These are phyloP conservation scores for Microhierax caerulescens DNA, from an alignment of 2,797 vertebrate genomes.

Conservation along the genomic window DNA sequence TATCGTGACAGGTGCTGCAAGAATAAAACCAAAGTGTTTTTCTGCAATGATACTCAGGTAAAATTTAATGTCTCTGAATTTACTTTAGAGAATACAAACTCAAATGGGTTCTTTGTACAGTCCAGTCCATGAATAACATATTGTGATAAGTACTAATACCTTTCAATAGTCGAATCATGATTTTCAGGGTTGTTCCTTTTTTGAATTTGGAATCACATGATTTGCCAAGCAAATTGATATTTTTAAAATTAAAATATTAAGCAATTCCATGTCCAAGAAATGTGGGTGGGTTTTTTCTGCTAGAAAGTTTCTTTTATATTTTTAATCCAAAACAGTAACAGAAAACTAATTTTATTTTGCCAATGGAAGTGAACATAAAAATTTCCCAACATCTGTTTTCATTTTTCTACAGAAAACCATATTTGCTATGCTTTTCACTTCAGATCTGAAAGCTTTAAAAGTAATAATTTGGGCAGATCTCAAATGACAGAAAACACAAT, in stretches of 20 bases:
- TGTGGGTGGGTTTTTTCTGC: rapidly evolving
- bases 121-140: neutral
- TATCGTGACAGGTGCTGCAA: slow-evolving; percentile 38
- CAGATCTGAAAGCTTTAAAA: neutral
- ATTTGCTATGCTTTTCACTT: neutral
- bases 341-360: neutral
- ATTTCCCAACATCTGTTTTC: neutral
- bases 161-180: neutral
- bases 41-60: slow-evolving; percentile 66
- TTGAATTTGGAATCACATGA: neutral
- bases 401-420: neutral
- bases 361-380: neutral
- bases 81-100: neutral
- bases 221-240: neutral
- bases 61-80: neutral
- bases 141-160: neutral
- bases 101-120: neutral
- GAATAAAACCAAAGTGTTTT: slow-evolving; percentile 14
- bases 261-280: neutral
- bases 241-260: neutral
- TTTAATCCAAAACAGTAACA: neutral
- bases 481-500: neutral
- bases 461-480: neutral
- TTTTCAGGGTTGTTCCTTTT: neutral
- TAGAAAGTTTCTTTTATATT: neutral